These are phyloP conservation scores for Pseudochirops corinnae DNA, from an alignment of 2,797 vertebrate species.

Conservation along the genomic window DNA sequence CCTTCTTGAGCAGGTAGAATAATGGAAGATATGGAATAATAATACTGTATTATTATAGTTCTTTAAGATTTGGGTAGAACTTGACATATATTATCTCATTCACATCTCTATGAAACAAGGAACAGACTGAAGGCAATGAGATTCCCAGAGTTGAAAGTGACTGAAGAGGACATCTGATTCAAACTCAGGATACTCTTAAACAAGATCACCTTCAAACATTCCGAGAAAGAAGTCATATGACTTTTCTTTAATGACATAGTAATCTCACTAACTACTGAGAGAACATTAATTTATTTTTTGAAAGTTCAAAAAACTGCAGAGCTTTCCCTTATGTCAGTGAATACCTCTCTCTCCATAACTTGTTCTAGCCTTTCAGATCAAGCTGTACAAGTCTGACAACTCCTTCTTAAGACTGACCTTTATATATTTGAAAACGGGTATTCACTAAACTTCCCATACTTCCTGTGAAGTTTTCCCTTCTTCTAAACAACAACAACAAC, in stretches of 20 bases:
- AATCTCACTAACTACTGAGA: not conserved
- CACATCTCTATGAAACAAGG: not conserved
- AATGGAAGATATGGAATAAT: not conserved
- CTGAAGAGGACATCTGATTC: not conserved
- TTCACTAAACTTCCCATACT: not conserved
- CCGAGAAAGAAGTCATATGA: not conserved
- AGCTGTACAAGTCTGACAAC: not conserved
- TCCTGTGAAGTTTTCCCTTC: not conserved
- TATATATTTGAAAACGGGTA: not conserved
- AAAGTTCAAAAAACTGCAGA: not conserved
- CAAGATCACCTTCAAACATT: not conserved
- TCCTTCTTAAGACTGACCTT: not conserved
- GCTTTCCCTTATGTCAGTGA: not conserved
- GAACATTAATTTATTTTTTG: not conserved
- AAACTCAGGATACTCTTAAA: not conserved
- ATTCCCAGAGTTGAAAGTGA: not conserved
- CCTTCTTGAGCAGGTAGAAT: not conserved
- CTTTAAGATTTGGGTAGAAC: not conserved
- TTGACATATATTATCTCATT: not conserved
- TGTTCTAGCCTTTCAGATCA: not conserved
- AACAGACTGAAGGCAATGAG: not conserved
- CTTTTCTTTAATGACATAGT: not conserved
- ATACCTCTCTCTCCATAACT: not conserved
- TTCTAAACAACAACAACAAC: too few species aligned
- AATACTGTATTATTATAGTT: not conserved